Conservation (phyloP, 2,113 vertebrate genomes). For the Barbus barbus region DNA sequence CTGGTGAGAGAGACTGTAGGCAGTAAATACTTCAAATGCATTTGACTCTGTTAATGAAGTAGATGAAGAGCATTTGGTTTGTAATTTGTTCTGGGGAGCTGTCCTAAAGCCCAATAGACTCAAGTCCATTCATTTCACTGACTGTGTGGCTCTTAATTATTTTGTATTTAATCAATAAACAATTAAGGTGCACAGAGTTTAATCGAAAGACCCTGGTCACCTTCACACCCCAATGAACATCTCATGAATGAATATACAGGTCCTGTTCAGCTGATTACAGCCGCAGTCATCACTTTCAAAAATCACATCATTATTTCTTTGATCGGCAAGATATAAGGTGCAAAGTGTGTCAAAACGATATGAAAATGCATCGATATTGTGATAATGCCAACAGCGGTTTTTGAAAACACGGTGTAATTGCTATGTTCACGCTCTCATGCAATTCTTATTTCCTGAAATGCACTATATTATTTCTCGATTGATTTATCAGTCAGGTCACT, state of each 20-base stretch:
- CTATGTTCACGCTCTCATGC: not conserved
- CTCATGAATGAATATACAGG: constrained; percentile 23
- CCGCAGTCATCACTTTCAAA: not conserved
- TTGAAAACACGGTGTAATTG: not conserved
- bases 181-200: constrained; percentile 24
- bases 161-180: constrained; percentile 41
- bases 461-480: not conserved
- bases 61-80: constrained; percentile 35
- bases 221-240: constrained; percentile 25
- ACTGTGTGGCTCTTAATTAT: constrained; percentile 32
- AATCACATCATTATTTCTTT: constrained; percentile 6
- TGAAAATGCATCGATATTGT: not conserved
- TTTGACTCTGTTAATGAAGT: constrained; percentile 30
- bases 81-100: constrained; percentile 22
- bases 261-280: not conserved
- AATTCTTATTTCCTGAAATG: not conserved
- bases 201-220: constrained; percentile 36
- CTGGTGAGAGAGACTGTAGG: not conserved
- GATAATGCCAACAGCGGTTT: not conserved
- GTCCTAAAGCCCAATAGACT: constrained; percentile 1
- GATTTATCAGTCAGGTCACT: constrained; percentile 13
- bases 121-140: constrained; percentile 28
- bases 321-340: not conserved
- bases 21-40: constrained; percentile 22
- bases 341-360: not conserved